Evolutionary conservation across 2,113 vertebrate genomes (phyloP).

Genomic region (Podarcis cretensis): DNA sequence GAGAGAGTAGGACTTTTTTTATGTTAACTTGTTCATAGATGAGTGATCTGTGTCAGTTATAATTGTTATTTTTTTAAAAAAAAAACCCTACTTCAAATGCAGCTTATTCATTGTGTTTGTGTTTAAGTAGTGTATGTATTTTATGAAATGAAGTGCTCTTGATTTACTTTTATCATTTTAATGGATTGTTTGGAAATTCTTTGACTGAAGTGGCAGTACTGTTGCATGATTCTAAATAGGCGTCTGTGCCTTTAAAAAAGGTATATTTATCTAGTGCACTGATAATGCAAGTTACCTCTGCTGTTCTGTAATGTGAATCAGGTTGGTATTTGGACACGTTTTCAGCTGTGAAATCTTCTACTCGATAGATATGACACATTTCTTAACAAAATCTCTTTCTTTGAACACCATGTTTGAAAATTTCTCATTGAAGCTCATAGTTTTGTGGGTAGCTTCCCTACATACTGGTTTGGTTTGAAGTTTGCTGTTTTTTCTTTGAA

Average conservation of each 20-base stretch:
- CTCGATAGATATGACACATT: background rate
- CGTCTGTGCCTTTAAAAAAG: no score
- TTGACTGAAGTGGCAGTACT: background rate
- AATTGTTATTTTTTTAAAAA: background rate
- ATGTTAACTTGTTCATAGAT: background rate
- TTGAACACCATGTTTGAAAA: background rate
- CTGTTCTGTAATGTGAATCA: background rate
- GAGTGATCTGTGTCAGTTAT: background rate
- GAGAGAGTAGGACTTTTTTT: background rate
- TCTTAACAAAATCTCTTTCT: background rate
- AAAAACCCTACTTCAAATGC: no score
- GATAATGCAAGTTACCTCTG: background rate
- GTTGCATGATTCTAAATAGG: background rate
- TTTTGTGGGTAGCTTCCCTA: background rate
- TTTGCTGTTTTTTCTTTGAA: background rate
- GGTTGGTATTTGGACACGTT: background rate
- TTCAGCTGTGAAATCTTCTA: background rate
- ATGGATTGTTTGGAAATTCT: background rate
- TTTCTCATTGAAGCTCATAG: background rate
- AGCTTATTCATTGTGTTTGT: background rate
- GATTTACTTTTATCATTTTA: background rate
- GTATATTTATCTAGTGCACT: background rate
- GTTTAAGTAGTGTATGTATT: background rate
- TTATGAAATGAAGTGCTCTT: background rate
- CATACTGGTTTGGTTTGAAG: background rate